A percentile compares a stretch with the other conserved stretches of the same genome.
Evolutionary conservation across 2,113 vertebrate genomes (phyloP).

Genomic region (Nothocercus nigrocapillus): DNA sequence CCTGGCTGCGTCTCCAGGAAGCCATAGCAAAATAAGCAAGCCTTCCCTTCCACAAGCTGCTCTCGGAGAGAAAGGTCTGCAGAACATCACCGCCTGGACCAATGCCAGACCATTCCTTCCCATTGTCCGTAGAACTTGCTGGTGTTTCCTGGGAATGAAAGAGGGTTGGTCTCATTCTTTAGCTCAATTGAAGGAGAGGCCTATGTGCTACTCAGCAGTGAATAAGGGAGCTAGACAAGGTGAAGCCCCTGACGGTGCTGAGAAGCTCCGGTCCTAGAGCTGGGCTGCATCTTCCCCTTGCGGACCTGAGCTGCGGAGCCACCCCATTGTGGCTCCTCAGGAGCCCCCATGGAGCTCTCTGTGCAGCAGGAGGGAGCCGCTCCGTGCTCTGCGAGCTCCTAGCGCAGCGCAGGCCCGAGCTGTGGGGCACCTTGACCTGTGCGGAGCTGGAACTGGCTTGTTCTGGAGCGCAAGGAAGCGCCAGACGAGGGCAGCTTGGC

Average conservation of each 20-base stretch:
- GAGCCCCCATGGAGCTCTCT: background rate
- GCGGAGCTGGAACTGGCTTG: background rate
- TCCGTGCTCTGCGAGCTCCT: background rate
- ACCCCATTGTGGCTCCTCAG: background rate
- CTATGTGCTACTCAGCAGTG: fast-evolving
- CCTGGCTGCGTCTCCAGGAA: background rate
- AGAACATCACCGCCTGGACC: background rate
- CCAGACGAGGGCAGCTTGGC: background rate
- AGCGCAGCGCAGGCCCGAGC: background rate
- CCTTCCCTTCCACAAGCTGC: background rate
- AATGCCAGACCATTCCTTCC: background rate
- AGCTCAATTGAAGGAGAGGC: background rate
- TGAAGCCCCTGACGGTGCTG: background rate
- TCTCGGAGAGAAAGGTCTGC: background rate
- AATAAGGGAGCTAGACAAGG: background rate
- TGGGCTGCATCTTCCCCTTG: background rate
- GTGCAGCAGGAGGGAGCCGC: background rate
- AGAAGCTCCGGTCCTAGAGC: background rate
- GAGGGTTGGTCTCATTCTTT: background rate
- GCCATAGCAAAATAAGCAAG: background rate
- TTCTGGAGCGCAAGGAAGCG: background rate
- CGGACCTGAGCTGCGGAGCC: background rate
- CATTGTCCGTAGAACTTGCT: background rate
- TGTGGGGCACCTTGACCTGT: background rate
- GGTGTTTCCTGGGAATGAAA: background rate